A percentile compares a stretch with the other conserved stretches of the same genome.
phyloP scores from a whole-genome alignment of 2,797 vertebrate genomes.

The Serranus cabrilla region DNA sequence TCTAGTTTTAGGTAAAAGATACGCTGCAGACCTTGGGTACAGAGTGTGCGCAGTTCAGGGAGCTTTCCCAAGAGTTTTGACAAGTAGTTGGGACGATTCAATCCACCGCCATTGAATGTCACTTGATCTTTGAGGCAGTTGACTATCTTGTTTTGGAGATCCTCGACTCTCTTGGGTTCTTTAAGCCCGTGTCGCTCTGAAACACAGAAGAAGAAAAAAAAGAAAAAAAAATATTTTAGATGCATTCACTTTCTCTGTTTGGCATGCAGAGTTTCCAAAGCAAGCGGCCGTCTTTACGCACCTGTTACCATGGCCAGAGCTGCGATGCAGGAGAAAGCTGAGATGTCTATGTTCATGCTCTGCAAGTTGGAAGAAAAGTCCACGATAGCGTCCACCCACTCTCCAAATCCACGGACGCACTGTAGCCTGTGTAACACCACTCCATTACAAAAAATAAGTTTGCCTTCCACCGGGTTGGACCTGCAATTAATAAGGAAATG shows the following conservation, averaged over 20 bases:
- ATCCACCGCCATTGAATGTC: constrained; percentile 96
- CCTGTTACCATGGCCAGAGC: constrained; percentile 99
- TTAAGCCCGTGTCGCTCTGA: constrained; percentile 98
- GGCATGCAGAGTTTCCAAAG: neutral
- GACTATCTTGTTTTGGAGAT: constrained; percentile 99
- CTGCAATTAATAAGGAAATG: constrained; percentile 89
- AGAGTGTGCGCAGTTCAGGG: constrained; percentile 98
- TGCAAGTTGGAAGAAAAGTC: constrained; percentile 99
- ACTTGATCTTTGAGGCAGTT: constrained; percentile 99
- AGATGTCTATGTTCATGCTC: constrained; percentile 98
- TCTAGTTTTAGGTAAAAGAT: constrained; percentile 99
- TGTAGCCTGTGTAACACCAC: constrained; percentile 98
- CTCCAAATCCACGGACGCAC: constrained; percentile 98
- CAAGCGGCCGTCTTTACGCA: constrained; percentile 71
- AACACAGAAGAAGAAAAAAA: constrained; percentile 46
- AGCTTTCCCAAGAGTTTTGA: constrained; percentile 99
- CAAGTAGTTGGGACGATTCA: constrained; percentile 98
- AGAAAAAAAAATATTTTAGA: neutral
- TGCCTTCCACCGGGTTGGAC: constrained; percentile 98
- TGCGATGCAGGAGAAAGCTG: constrained; percentile 98
- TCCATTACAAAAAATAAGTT: constrained; percentile 99
- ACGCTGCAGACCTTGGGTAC: constrained; percentile 99
- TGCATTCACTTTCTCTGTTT: neutral
- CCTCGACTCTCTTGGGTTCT: constrained; percentile 98
- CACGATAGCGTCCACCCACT: constrained; percentile 99